Evolutionary conservation across 2,113 vertebrate species (phyloP).

Genomic region (Rhynchomys soricoides): DNA sequence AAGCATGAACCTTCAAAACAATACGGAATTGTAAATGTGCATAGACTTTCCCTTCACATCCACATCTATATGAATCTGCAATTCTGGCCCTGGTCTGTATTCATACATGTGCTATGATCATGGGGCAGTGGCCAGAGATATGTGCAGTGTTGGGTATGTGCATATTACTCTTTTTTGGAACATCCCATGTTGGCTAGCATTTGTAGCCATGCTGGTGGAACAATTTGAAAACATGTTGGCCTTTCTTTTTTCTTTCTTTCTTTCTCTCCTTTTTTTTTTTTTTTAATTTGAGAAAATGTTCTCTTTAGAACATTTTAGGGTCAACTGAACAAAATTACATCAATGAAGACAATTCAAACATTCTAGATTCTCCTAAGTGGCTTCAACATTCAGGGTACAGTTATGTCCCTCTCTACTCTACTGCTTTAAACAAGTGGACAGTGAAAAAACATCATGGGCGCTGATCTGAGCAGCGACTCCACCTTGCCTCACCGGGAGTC

Average conservation of each 20-base stretch:
- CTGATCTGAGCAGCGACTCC: background rate
- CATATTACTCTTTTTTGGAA: background rate
- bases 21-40: background rate
- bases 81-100: background rate
- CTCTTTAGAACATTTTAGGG: background rate
- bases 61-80: background rate
- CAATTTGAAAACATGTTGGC: background rate
- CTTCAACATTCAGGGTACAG: background rate
- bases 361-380: background rate
- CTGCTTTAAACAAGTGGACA: background rate
- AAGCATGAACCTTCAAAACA: background rate
- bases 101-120: rapidly evolving
- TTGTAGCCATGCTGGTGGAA: background rate
- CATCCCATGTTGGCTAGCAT: background rate
- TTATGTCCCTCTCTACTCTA: background rate
- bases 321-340: background rate
- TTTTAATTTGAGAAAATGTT: background rate
- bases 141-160: rapidly evolving
- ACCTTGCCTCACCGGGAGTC: too few species aligned
- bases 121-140: background rate
- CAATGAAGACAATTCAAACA: background rate
- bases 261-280: background rate
- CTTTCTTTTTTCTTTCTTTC: background rate
- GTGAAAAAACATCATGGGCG: background rate
- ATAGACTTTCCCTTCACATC: background rate